Conservation (phyloP, 2,113 vertebrate species). For the Strigops habroptila region DNA sequence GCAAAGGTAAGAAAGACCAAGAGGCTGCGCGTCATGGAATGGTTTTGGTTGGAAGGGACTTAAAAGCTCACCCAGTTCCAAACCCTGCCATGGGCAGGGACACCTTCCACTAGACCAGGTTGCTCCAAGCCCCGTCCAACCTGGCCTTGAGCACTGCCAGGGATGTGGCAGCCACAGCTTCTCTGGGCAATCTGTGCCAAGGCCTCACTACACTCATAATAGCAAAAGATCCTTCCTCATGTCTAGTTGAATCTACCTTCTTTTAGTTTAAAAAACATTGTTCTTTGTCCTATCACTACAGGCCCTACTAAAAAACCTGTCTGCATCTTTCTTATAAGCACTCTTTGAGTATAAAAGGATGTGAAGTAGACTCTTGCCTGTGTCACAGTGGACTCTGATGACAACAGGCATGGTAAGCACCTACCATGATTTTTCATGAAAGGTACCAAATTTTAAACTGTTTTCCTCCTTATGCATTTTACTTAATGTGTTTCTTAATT, state of each 20-base stretch:
- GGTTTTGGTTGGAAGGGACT: not conserved
- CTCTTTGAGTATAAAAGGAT: not conserved
- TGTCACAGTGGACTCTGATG: not conserved
- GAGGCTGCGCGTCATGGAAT: not conserved
- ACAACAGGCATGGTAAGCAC: not conserved
- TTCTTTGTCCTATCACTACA: not conserved
- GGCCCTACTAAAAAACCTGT: not conserved
- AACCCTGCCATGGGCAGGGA: rapidly evolving
- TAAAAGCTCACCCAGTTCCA: not conserved
- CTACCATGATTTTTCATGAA: not conserved
- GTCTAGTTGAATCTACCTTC: not conserved
- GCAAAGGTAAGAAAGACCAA: not conserved
- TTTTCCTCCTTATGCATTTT: not conserved
- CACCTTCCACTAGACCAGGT: too few relatives aligned
- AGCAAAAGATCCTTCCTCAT: not conserved
- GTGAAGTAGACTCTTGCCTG: not conserved
- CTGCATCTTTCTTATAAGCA: not conserved
- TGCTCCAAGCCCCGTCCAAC: not conserved
- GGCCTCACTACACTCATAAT: rapidly evolving
- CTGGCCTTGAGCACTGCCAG: too few relatives aligned
- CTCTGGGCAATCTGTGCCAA: too few relatives aligned
- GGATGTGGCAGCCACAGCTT: too few relatives aligned
- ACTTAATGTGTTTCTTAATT: not conserved
- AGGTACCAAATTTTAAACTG: not conserved
- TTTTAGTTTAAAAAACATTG: not conserved